These are phyloP conservation scores for Helicoverpa armigera DNA, from an alignment of 1,140 invertebrate species.

Conservation along the genomic window DNA sequence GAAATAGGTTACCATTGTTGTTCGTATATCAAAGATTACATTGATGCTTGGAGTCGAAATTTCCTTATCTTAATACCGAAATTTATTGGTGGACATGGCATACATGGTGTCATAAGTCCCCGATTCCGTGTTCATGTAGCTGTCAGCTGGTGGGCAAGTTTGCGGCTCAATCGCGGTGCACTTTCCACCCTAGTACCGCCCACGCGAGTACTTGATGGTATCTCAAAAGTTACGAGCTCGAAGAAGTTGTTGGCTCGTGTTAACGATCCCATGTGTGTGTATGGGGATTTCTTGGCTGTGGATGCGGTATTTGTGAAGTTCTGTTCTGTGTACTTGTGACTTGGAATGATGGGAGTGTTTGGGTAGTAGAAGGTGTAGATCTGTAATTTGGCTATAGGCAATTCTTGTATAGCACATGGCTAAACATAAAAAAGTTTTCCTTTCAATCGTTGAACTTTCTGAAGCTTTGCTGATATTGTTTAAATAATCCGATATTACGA, in stretches of 20 bases:
- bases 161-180: slow-evolving; percentile 41
- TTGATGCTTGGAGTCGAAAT: slow-evolving; percentile 29
- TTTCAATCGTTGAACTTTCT: too few species aligned
- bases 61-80: slow-evolving; percentile 50
- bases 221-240: slow-evolving; percentile 57
- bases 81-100: slow-evolving; percentile 41
- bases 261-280: slow-evolving; percentile 48
- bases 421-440: too few species aligned
- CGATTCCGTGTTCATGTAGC: slow-evolving; percentile 50
- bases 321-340: background rate
- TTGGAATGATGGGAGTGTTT: background rate
- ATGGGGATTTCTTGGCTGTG: background rate
- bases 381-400: background rate
- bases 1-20: slow-evolving; percentile 37
- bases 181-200: slow-evolving; percentile 49
- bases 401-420: too few species aligned
- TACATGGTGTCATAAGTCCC: slow-evolving; percentile 50
- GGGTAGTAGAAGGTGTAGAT: background rate
- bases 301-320: slow-evolving; percentile 35
- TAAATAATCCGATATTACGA: too few species aligned
- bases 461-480: too few species aligned
- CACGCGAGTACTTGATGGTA: slow-evolving; percentile 52
- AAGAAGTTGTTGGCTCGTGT: slow-evolving; percentile 49
- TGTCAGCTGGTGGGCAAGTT: slow-evolving; percentile 37
- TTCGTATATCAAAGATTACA: slow-evolving; percentile 34